phyloP scores from a whole-genome alignment of 2,797 vertebrate genomes.

The Remorina albescens region DNA sequence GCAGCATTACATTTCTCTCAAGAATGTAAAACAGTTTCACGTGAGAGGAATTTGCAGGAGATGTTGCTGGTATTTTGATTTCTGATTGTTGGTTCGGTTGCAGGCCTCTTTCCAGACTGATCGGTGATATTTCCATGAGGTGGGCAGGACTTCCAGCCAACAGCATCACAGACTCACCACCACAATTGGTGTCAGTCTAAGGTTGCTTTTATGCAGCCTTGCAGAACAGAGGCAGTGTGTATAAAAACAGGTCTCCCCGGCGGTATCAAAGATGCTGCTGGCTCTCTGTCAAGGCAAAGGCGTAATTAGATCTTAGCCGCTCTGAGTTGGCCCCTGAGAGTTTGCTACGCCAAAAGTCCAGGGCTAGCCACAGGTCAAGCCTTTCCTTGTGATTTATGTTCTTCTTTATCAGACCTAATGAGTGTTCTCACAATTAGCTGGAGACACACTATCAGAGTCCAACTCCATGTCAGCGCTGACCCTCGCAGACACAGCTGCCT shows the following conservation, averaged over 20 bases:
- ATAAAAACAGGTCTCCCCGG: slow-evolving; percentile 51
- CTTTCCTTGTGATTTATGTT: slow-evolving; percentile 83
- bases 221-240: slow-evolving; percentile 64
- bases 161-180: slow-evolving; percentile 38
- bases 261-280: slow-evolving; percentile 75
- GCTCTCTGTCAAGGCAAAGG: slow-evolving; percentile 75
- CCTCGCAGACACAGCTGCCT: slow-evolving; percentile 76
- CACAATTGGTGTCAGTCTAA: slow-evolving; percentile 58
- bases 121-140: slow-evolving; percentile 17
- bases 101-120: neutral
- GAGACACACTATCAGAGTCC: slow-evolving; percentile 69
- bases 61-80: slow-evolving; percentile 15
- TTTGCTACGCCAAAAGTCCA: slow-evolving; percentile 61
- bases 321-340: slow-evolving; percentile 72
- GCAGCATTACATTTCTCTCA: neutral
- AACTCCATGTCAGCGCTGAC: slow-evolving; percentile 71
- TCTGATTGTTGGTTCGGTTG: slow-evolving; percentile 18
- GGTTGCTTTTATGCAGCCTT: slow-evolving; percentile 64
- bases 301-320: slow-evolving; percentile 81
- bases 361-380: slow-evolving; percentile 78
- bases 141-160: slow-evolving; percentile 10
- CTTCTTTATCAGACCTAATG: slow-evolving; percentile 84
- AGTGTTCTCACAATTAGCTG: slow-evolving; percentile 84
- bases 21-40: slow-evolving; percentile 3
- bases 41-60: neutral